These are phyloP conservation scores for Cryptoblepharus egeriae DNA, from an alignment of 2,797 vertebrate genomes.

Conservation along the genomic window DNA sequence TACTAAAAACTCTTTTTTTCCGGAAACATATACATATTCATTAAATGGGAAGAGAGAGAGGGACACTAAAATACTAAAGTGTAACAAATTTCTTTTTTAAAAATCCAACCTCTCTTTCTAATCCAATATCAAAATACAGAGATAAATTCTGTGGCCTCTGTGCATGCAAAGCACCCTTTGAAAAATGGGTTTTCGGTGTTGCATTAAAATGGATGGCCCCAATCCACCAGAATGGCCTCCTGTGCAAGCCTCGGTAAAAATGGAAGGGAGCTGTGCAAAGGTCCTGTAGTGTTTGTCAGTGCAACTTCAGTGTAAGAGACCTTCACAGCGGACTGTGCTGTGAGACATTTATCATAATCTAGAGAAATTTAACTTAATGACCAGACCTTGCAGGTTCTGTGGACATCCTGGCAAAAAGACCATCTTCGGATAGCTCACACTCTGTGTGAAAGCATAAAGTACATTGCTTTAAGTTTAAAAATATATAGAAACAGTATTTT, in stretches of 20 bases:
- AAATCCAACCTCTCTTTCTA: slow-evolving; percentile 53
- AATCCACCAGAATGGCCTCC: not conserved
- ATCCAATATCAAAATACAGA: slow-evolving; percentile 53
- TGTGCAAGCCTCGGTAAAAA: not conserved
- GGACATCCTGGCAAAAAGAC: not conserved
- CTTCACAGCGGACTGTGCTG: no score
- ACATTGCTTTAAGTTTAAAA: slow-evolving; percentile 53
- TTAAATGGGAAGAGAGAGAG: slow-evolving; percentile 25
- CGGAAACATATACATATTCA: slow-evolving; percentile 53
- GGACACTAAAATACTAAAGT: slow-evolving; percentile 41
- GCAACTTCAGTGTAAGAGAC: not conserved
- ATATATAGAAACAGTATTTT: slow-evolving; percentile 64
- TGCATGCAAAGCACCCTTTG: slow-evolving; percentile 1
- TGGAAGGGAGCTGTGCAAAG: not conserved
- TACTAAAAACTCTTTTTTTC: slow-evolving; percentile 35
- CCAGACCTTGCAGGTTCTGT: slow-evolving; percentile 1
- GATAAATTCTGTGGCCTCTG: not conserved
- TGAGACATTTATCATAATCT: slow-evolving; percentile 19
- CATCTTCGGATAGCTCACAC: not conserved
- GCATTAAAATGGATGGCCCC: not conserved
- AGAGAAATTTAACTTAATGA: slow-evolving; percentile 19
- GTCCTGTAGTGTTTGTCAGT: no score
- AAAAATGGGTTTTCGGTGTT: not conserved
- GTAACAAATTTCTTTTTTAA: slow-evolving; percentile 49
- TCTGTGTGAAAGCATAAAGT: slow-evolving; percentile 58